Evolutionary conservation across 2,797 vertebrate species (phyloP).

Genomic region (Luscinia megarhynchos): DNA sequence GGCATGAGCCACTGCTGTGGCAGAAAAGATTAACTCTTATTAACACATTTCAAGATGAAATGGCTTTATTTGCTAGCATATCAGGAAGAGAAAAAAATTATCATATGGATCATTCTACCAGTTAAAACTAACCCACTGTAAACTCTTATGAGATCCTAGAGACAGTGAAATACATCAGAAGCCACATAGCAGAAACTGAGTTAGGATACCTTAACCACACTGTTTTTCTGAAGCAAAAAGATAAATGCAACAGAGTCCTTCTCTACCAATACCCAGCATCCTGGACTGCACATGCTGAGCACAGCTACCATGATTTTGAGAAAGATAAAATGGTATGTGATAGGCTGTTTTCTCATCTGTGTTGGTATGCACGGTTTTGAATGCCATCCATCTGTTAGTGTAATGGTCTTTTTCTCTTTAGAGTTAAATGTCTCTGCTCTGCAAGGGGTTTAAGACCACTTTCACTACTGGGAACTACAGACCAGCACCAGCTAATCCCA

Average conservation of each 20-base stretch:
- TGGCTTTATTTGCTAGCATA: neutral
- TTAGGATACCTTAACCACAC: neutral
- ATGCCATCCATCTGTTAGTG: neutral
- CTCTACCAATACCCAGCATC: neutral
- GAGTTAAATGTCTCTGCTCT: neutral
- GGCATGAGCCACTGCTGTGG: neutral
- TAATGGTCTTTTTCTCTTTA: neutral
- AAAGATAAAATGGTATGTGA: neutral
- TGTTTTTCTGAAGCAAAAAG: neutral
- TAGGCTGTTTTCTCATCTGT: neutral
- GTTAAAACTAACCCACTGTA: neutral
- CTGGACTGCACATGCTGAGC: neutral
- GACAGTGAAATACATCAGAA: neutral
- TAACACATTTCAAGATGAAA: neutral
- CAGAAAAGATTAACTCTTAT: neutral
- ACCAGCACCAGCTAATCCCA: neutral
- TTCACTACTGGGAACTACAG: neutral
- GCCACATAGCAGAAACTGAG: neutral
- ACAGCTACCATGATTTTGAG: neutral
- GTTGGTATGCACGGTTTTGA: neutral
- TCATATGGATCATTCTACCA: neutral
- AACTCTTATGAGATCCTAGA: neutral
- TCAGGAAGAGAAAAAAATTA: neutral
- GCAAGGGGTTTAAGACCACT: neutral
- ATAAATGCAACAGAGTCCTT: neutral